Evolutionary conservation across 2,113 vertebrate genomes (phyloP), one percentile per base, ranked within the genome.

Genomic region (Ailuropoda melanoleuca): DNA sequence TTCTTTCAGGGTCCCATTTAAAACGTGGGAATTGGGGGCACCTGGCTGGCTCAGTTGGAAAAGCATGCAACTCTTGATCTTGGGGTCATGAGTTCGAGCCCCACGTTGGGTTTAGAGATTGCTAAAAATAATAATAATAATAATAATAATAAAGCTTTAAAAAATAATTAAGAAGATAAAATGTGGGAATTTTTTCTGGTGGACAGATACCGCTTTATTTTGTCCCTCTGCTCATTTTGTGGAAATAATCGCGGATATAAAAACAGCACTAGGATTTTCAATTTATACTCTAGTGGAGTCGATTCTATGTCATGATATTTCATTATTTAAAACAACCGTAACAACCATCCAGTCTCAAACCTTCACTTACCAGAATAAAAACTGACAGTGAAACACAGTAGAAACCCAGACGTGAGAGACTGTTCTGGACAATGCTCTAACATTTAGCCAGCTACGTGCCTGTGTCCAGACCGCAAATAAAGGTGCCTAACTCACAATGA

Each of bases 211-310:
- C 0, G 6, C 12, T 23, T 31, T 6, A 26, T 84, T 75, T n/a
- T 3, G 19, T 10, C 26, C 58, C 58, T 0, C 6, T 9, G 70
- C 55, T 43, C 43, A 12, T 37, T 21, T 26, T 17, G 15, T 53
- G n/a, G 81, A 12, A 53, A 62, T 56, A 31, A 77, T 4, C 14
- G 39, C 24, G 26, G 24, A 9, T 7, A 24, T 58, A 48, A 70
- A 43, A 68, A 21, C 13, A 53, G 5, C 26, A 26, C 26, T 12
- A 24, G 31, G 31, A 9, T 43, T 39, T 43, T 26, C 11, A 9
- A 3, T 19, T 34, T n/a, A 18, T 3, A 37, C 58, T 34, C 56
- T 8, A 24, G 26, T 3, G 6, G 11, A 11, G 0, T 6, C 18
- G 19, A 18, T 50, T 8, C 8, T 34, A 50, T 68, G 56, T 66